Evolutionary conservation across 2,888 invertebrate species (phyloP), one percentile per base, ranked within the genome.

Genomic region (Zonitis immaculata): DNA sequence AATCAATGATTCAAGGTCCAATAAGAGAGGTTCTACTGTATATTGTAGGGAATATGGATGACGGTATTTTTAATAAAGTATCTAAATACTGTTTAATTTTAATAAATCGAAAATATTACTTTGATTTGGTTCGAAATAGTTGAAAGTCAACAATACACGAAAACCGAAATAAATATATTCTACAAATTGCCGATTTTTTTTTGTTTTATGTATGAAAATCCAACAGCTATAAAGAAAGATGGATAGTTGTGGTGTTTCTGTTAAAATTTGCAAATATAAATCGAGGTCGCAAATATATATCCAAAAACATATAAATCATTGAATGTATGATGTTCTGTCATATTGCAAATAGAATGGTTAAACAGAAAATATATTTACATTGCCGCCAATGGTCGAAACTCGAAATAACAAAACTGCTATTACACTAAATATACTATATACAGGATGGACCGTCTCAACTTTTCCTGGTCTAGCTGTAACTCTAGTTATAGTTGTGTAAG

Each of bases 341-440:
- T 60, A 63, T 58, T 54, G 49, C 61, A 61, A 63, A 63, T 63
- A 57, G 61, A 61, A 61, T 56, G 60, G 63, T 63, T 62, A 60
- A 61, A 63, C 63, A 59, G 61, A 56, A 59, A 63, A 63, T 59
- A 59, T 59, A 46, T 46, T 9, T 59, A 59, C 60, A 46, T 46
- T 9, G 42, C 26, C 16, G 16, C 14, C 18, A 39, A 5, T 6
- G 39, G 39, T 42, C 51, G 26, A 25, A 51, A 55, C 51, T 51
- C 49, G 51, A 55, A 55, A 55, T 51, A 51, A 35, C 51, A 47
- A 35, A 50, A 51, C 51, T 28, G 45, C 42, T 20, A 48, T 48
- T 32, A 26, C 44, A 35, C 28, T 25, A 50, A 44, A 51, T 47
- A 4, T 4, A 22, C 22, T 5, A 22, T n/a, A n/a, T n/a, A n/a